A percentile compares a stretch with the other conserved stretches of the same genome.
These are phyloP conservation scores for Oeneis ivallda DNA, from an alignment of 2,888 invertebrate species.

Conservation along the genomic window DNA sequence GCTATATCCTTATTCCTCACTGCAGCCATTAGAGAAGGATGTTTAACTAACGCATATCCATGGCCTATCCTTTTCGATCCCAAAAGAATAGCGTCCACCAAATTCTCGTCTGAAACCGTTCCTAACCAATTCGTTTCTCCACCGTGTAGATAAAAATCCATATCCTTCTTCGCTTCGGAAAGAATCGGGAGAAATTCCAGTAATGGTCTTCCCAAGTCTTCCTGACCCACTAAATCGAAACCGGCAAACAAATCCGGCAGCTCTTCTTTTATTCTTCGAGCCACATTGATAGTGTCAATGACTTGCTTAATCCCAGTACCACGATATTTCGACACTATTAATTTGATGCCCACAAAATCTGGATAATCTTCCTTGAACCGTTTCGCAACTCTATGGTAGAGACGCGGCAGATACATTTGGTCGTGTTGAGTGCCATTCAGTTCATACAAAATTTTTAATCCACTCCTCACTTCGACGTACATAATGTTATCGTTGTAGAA, in stretches of 20 bases:
- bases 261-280: constrained; percentile 61
- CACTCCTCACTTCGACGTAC: constrained; percentile 85
- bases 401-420: constrained; percentile 73
- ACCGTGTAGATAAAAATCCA: constrained; percentile 88
- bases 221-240: constrained; percentile 91
- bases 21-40: constrained; percentile 83
- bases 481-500: constrained; percentile 86
- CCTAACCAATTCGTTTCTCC: constrained; percentile 91
- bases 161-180: constrained; percentile 67
- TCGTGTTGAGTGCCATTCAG: constrained; percentile 81
- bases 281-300: constrained; percentile 60
- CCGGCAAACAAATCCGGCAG: constrained; percentile 87
- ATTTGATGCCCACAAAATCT: constrained; percentile 84
- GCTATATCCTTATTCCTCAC: constrained; percentile 83
- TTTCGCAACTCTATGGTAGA: constrained; percentile 80
- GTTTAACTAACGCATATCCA: constrained; percentile 87
- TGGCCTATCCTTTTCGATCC: constrained; percentile 90
- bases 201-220: constrained; percentile 86
- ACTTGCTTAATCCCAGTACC: constrained; percentile 58
- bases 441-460: constrained; percentile 83
- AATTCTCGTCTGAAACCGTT: constrained; percentile 84
- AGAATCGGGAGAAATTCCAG: constrained; percentile 81
- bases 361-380: constrained; percentile 82
- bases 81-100: constrained; percentile 88
- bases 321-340: constrained; percentile 80